Evolutionary conservation across 2,113 vertebrate species (phyloP), one percentile per base, ranked within the genome.

Genomic region (Steatornis caripensis): DNA sequence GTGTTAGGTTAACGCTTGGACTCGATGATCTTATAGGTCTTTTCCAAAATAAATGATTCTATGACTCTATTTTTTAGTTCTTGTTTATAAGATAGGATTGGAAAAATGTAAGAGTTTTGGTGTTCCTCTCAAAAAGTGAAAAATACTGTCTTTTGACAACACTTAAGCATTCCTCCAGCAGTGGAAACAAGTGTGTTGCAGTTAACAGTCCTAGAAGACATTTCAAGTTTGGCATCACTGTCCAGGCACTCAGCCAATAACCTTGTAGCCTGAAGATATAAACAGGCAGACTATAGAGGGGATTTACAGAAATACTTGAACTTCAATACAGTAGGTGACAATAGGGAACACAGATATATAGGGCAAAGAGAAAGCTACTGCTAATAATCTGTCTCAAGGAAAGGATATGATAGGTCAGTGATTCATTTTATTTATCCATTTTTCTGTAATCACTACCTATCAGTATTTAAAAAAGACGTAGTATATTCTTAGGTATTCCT

Each of bases 291-390:
- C 24, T 69, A 45, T 21, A 84, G 43, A 74, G 24, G 29, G 34
- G 49, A 54, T 95, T 96, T 94, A 74, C n/a, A 94, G 86, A 77
- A 75, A 51, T 68, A 71, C 74, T 91, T 81, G 72, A 93, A 90
- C 72, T 75, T 93, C n/a, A n/a, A n/a, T n/a, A n/a, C n/a, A n/a
- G n/a, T n/a, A n/a, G n/a, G n/a, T n/a, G n/a, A n/a, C n/a, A n/a
- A n/a, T n/a, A n/a, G n/a, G n/a, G n/a, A n/a, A n/a, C n/a, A n/a
- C n/a, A n/a, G n/a, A n/a, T n/a, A n/a, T n/a, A n/a, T n/a, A n/a
- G n/a, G n/a, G n/a, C n/a, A n/a, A n/a, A n/a, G n/a, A n/a, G n/a
- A n/a, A n/a, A n/a, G n/a, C n/a, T n/a, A n/a, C n/a, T n/a, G n/a
- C n/a, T n/a, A n/a, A n/a, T n/a, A n/a, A n/a, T n/a, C n/a, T n/a